Conservation (phyloP, 2,113 vertebrate species). For the Hyperoodon ampullatus region DNA sequence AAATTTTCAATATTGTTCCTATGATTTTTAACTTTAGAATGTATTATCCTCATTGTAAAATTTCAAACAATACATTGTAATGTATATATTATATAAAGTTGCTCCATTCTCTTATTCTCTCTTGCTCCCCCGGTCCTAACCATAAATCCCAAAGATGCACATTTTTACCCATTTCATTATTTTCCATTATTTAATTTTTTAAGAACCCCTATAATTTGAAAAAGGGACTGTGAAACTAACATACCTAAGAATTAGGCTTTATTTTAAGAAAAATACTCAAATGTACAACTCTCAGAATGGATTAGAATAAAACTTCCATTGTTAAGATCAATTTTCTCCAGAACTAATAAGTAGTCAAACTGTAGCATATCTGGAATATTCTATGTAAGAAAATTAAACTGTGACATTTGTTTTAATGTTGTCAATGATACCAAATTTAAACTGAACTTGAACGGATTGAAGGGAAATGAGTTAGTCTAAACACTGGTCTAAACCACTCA, state of each 20-base stretch:
- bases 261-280: conserved; percentile 9
- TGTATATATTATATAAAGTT: not conserved
- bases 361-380: not conserved
- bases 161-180: not conserved
- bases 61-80: not conserved
- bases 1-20: not conserved
- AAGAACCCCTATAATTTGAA: not conserved
- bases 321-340: not conserved
- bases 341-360: not conserved
- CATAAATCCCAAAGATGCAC: not conserved
- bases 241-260: not conserved
- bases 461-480: not conserved
- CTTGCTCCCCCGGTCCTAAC: not conserved
- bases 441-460: not conserved
- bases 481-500: not conserved
- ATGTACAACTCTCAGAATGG: not conserved
- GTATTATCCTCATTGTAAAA: not conserved
- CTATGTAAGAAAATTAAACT: not conserved
- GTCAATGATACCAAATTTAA: not conserved
- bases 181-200: not conserved
- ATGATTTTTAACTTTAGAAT: not conserved
- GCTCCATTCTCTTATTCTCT: not conserved
- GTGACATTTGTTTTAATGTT: not conserved
- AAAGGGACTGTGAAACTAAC: not conserved
- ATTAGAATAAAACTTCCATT: not conserved